phyloP scores from a whole-genome alignment of 2,113 vertebrate genomes.

The Chaetodon auriga region DNA sequence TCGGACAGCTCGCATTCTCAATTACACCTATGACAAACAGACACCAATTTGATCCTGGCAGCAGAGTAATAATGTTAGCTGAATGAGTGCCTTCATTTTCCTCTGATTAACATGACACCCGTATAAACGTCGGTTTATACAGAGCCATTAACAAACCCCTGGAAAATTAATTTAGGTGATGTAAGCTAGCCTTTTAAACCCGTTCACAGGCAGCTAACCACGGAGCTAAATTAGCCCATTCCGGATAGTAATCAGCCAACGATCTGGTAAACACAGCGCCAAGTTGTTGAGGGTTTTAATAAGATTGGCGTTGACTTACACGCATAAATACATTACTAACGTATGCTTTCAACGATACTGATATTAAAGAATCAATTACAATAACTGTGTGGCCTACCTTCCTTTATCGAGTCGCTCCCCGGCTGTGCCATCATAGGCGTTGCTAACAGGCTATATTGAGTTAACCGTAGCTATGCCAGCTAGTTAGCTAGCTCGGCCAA shows the following conservation, averaged over 20 bases:
- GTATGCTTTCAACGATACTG: fast-evolving
- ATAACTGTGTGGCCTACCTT: conserved; percentile 71
- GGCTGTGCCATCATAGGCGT: conserved; percentile 70
- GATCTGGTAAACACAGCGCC: background rate
- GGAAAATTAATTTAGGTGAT: background rate
- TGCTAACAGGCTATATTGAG: conserved; percentile 61
- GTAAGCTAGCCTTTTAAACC: conserved; percentile 18
- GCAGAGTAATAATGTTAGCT: too few relatives aligned
- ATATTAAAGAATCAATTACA: background rate
- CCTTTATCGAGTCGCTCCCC: conserved; percentile 51
- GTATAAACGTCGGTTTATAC: fast-evolving
- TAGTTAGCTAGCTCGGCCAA: conserved; percentile 62
- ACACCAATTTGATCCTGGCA: background rate
- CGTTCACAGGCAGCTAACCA: conserved; percentile 8
- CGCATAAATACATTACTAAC: fast-evolving
- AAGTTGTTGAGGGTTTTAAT: background rate
- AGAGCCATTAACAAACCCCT: background rate
- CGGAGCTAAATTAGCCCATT: conserved; percentile 37
- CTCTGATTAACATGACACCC: too few relatives aligned
- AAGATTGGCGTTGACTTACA: fast-evolving
- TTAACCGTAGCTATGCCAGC: conserved; percentile 55
- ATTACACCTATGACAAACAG: background rate
- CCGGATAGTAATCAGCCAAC: conserved; percentile 20
- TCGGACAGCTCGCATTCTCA: background rate
- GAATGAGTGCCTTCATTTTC: fast-evolving